phyloP scores from a whole-genome alignment of 37 sponge, comb jelly and placozoan species.

The Petrosia ficiformis region DNA sequence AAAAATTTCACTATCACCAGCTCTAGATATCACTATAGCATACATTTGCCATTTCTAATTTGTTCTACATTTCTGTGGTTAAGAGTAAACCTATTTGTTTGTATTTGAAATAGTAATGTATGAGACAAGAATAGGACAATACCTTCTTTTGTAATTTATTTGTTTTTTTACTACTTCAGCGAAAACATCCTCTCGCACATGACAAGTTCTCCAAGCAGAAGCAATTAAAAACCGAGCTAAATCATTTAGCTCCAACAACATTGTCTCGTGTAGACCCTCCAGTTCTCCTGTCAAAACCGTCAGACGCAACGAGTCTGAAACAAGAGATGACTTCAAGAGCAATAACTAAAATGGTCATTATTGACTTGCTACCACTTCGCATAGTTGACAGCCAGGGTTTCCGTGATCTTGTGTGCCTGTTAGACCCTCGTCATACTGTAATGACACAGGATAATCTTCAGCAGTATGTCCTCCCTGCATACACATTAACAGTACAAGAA shows the following conservation, averaged over 20 bases:
- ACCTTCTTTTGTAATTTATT: too few relatives aligned
- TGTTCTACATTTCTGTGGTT: too few relatives aligned
- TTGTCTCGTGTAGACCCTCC: too few relatives aligned
- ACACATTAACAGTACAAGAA: neutral
- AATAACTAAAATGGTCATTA: constrained; percentile 10
- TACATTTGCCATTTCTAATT: too few relatives aligned
- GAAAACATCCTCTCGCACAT: neutral
- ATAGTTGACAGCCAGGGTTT: constrained; percentile 13
- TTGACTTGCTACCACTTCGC: neutral
- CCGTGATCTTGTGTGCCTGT: neutral
- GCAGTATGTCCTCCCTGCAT: neutral
- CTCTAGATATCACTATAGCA: too few relatives aligned
- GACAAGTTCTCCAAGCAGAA: neutral
- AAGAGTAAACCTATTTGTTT: too few relatives aligned
- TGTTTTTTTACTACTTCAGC: neutral
- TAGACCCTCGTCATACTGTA: constrained; percentile 12
- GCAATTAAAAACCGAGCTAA: too few relatives aligned
- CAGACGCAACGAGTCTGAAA: neutral
- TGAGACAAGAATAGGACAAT: too few relatives aligned
- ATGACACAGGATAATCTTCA: neutral
- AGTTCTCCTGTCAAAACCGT: too few relatives aligned
- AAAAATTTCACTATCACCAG: too few relatives aligned
- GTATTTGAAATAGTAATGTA: too few relatives aligned
- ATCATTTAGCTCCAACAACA: too few relatives aligned
- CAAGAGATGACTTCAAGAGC: constrained; percentile 1